Evolutionary conservation across 2,888 invertebrate genomes (phyloP).

Genomic region (Drosophila colorata): DNA sequence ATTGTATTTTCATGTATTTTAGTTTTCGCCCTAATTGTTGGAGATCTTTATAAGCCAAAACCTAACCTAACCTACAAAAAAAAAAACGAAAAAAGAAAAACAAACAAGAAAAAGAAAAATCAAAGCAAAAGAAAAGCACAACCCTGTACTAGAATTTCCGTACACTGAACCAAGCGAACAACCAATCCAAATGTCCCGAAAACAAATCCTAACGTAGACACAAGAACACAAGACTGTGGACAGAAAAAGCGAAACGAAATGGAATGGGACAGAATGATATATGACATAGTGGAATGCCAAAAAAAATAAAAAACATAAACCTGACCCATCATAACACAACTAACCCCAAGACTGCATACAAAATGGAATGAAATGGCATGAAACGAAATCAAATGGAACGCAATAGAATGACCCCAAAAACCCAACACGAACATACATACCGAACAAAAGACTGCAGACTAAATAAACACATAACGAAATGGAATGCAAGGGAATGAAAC

Average conservation of each 20-base stretch:
- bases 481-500: background rate
- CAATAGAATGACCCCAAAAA: background rate
- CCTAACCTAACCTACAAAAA: constrained; percentile 5
- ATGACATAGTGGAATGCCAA: background rate
- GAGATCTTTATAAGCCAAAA: constrained; percentile 39
- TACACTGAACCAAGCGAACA: constrained; percentile 27
- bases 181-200: constrained; percentile 23
- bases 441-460: background rate
- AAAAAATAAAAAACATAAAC: constrained; percentile 37
- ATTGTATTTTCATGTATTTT: constrained; percentile 51
- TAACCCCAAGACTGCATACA: constrained; percentile 49
- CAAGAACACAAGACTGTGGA: constrained; percentile 46
- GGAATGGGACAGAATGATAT: background rate
- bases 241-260: constrained; percentile 1
- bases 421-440: background rate
- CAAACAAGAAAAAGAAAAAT: background rate
- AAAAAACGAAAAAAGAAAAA: constrained; percentile 1
- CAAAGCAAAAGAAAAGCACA: constrained; percentile 3
- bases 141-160: constrained; percentile 7
- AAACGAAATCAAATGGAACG: background rate
- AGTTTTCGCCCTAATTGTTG: constrained; percentile 51
- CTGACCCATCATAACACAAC: constrained; percentile 16
- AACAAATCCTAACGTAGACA: constrained; percentile 35
- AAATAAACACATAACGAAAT: background rate
- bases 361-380: constrained; percentile 7